A percentile compares a stretch with the other conserved stretches of the same genome.
These are phyloP conservation scores for Hedya salicella DNA, from an alignment of 2,888 invertebrate genomes.

Conservation along the genomic window DNA sequence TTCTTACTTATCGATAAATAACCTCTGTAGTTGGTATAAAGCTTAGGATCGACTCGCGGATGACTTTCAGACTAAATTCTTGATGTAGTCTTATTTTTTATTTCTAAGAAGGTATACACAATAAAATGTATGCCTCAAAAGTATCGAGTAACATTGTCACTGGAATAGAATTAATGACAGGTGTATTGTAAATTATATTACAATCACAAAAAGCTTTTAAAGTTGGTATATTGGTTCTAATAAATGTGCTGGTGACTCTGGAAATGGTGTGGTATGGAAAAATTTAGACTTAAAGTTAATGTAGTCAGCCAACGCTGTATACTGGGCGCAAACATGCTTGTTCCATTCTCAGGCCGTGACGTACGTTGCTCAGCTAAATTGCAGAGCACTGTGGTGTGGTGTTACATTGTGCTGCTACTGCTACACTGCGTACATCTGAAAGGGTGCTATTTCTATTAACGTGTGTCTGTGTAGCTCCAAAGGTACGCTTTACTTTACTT, in stretches of 20 bases:
- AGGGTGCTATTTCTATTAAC: background rate
- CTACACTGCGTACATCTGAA: background rate
- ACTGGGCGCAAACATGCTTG: conserved; percentile 23
- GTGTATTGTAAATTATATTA: background rate
- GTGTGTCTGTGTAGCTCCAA: background rate
- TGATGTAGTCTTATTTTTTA: too few species aligned
- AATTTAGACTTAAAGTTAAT: conserved; percentile 5
- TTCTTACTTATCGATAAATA: background rate
- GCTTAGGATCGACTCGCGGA: background rate
- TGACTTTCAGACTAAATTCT: background rate
- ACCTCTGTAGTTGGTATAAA: background rate
- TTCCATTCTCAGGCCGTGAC: conserved; percentile 15
- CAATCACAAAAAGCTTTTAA: conserved; percentile 3
- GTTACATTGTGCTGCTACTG: background rate
- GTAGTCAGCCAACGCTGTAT: conserved; percentile 4
- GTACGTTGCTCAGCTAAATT: conserved; percentile 4
- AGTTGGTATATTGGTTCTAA: background rate
- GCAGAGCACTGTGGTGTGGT: background rate
- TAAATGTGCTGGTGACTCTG: background rate
- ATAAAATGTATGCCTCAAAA: too few species aligned
- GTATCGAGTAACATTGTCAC: too few species aligned
- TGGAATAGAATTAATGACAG: background rate
- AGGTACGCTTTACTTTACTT: too few species aligned
- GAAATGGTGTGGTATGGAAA: conserved; percentile 1
- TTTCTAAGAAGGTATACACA: too few species aligned